A percentile compares a stretch with the other conserved stretches of the same genome.
phyloP scores from a whole-genome alignment of 1,140 invertebrate genomes.

The Wiebesia pumilae region DNA sequence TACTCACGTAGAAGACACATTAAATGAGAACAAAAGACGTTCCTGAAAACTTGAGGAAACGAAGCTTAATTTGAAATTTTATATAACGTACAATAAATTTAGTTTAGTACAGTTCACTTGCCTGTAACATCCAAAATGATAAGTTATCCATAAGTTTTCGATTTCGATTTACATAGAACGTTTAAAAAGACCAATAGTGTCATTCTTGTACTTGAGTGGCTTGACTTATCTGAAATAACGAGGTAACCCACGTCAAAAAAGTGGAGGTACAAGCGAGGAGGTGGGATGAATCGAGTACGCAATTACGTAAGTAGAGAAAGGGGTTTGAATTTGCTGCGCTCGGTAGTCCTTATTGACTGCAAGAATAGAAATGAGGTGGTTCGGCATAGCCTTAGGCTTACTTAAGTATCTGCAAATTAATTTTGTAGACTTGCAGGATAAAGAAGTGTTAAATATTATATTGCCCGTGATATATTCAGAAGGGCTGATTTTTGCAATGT shows the following conservation, averaged over 20 bases:
- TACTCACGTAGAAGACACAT: too few species aligned
- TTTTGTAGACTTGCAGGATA: conserved; percentile 61
- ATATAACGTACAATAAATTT: too few species aligned
- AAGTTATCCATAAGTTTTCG: too few species aligned
- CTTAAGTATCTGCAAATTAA: conserved; percentile 71
- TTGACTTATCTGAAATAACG: conserved; percentile 10
- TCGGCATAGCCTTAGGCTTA: conserved; percentile 61
- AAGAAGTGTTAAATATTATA: conserved; percentile 9
- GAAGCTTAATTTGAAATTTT: too few species aligned
- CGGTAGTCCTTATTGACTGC: conserved; percentile 71
- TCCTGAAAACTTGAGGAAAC: too few species aligned
- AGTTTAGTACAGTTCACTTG: too few species aligned
- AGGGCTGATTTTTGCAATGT: not conserved
- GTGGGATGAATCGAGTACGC: conserved; percentile 61
- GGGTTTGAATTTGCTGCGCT: conserved; percentile 72
- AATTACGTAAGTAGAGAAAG: conserved; percentile 58
- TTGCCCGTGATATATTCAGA: not conserved
- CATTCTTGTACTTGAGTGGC: not conserved
- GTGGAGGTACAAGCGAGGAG: not conserved
- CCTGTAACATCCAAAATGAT: too few species aligned
- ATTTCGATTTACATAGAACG: not conserved
- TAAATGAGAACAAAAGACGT: too few species aligned
- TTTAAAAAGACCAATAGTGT: conserved; percentile 1
- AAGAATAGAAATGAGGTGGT: conserved; percentile 62
- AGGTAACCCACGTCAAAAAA: conserved; percentile 2